These are phyloP conservation scores for Coregonus suidteri DNA, from an alignment of 2,797 vertebrate species.

Conservation along the genomic window DNA sequence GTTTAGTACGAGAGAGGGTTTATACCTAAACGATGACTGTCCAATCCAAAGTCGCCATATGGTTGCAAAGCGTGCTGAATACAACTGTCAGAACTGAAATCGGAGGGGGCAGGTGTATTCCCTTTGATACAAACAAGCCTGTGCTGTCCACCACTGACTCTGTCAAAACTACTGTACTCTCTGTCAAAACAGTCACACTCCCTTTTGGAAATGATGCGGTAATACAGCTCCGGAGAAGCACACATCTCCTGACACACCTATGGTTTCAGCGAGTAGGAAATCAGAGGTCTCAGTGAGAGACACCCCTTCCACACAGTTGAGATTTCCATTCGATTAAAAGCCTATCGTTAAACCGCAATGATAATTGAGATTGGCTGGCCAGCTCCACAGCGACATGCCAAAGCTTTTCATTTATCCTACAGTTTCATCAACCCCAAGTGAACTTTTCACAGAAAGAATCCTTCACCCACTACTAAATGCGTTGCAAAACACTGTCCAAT, in stretches of 20 bases:
- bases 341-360: too few species aligned
- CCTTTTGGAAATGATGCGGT: constrained; percentile 53
- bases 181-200: constrained; percentile 30
- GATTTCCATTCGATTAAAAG: too few species aligned
- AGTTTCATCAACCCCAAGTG: neutral
- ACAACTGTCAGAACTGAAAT: neutral
- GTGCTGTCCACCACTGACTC: constrained; percentile 14
- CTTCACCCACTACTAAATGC: too few species aligned
- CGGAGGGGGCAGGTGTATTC: neutral
- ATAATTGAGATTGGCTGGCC: too few species aligned
- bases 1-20: too few species aligned
- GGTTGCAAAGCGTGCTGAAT: neutral
- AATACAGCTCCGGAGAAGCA: neutral
- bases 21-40: constrained; percentile 5
- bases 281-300: neutral
- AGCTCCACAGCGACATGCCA: neutral
- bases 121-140: neutral
- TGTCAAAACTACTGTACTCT: constrained; percentile 7
- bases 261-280: constrained; percentile 56
- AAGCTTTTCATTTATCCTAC: neutral
- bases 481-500: neutral
- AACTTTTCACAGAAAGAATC: neutral
- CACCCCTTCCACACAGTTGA: too few species aligned
- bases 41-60: constrained; percentile 14
- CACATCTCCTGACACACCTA: constrained; percentile 71